A percentile compares a stretch with the other conserved stretches of the same genome.
Evolutionary conservation across 2,797 vertebrate species (phyloP).

Genomic region (Intellagama lesueurii): DNA sequence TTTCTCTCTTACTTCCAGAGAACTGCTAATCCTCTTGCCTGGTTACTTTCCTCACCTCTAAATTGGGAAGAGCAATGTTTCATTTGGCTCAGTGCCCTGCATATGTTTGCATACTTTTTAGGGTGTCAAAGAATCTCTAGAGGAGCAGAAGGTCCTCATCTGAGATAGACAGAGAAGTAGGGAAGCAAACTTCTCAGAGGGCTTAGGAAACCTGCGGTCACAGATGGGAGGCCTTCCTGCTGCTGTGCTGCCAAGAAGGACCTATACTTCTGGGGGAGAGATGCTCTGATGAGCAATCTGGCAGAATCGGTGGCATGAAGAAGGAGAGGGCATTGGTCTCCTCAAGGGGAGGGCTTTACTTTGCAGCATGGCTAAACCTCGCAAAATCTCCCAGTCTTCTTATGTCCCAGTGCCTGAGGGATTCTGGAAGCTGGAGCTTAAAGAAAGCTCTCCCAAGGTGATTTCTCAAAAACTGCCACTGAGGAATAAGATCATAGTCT

Average conservation of each 20-base stretch:
- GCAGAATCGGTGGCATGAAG: neutral
- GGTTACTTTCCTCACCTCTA: conserved; percentile 7
- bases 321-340: neutral
- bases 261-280: no score
- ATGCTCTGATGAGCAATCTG: neutral
- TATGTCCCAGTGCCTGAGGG: no score
- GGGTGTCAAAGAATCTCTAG: neutral
- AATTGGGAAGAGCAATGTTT: conserved; percentile 20
- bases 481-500: no score
- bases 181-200: neutral
- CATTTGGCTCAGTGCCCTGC: conserved; percentile 1
- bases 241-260: neutral
- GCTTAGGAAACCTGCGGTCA: neutral
- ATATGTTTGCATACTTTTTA: neutral
- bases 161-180: neutral
- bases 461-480: no score
- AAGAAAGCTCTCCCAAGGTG: no score
- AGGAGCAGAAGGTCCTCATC: neutral
- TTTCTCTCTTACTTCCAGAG: neutral
- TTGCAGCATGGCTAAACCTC: no score
- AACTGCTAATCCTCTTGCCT: neutral
- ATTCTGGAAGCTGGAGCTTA: no score
- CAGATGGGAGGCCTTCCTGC: no score
- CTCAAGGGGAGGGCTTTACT: no score
- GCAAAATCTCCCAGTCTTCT: no score